Percentiles rank a stretch among this genome's conserved stretches.
These are phyloP conservation scores for Nixonia krombeini DNA, from an alignment of 1,140 invertebrate species.

Conservation along the genomic window DNA sequence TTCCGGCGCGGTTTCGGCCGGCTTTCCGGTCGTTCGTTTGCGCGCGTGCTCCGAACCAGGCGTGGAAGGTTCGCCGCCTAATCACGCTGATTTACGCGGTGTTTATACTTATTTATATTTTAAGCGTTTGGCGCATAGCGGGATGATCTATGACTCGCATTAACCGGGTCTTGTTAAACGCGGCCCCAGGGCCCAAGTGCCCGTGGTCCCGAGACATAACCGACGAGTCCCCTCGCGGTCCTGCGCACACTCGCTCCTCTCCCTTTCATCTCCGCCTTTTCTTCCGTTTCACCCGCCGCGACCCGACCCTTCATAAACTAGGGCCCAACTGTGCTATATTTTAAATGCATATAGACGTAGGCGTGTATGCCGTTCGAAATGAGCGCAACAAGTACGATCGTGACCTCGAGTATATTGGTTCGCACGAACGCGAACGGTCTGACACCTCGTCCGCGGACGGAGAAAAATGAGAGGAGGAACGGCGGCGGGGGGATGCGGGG, in stretches of 20 bases:
- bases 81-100: slow-evolving; percentile 68
- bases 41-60: too few species aligned
- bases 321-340: slow-evolving; percentile 70
- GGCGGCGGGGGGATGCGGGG: slow-evolving; percentile 18
- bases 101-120: slow-evolving; percentile 71
- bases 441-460: slow-evolving; percentile 57
- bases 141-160: slow-evolving; percentile 69
- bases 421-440: slow-evolving; percentile 57
- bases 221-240: slow-evolving; percentile 52
- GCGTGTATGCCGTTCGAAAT: slow-evolving; percentile 67
- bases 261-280: slow-evolving; percentile 39
- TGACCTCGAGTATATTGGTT: slow-evolving; percentile 59
- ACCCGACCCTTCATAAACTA: slow-evolving; percentile 72
- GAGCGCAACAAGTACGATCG: slow-evolving; percentile 62
- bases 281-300: slow-evolving; percentile 56
- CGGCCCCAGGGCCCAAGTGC: slow-evolving; percentile 56
- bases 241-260: slow-evolving; percentile 28
- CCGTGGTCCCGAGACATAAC: slow-evolving; percentile 56
- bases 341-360: slow-evolving; percentile 70
- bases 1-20: too few species aligned
- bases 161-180: slow-evolving; percentile 71
- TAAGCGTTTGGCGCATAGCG: slow-evolving; percentile 65
- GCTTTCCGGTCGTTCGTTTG: too few species aligned
- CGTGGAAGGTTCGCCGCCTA: slow-evolving; percentile 53
- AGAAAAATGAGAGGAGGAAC: slow-evolving; percentile 27